These are phyloP conservation scores for Eunapius fragilis DNA, from an alignment of 37 sponge, comb jelly and placozoan species.

Conservation along the genomic window DNA sequence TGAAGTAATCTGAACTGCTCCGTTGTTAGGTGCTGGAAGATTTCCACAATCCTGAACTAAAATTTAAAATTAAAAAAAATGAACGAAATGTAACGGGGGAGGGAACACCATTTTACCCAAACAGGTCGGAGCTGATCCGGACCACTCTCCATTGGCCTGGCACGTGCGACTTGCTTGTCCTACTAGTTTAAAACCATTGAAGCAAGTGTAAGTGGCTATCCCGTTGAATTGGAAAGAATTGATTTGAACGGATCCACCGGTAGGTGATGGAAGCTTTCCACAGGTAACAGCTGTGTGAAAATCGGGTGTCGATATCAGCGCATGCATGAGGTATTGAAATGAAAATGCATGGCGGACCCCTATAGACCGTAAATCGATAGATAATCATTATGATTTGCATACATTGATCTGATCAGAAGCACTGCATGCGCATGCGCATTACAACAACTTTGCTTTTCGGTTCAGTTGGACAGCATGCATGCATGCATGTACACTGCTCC, in stretches of 20 bases:
- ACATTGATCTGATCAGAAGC: too few relatives aligned
- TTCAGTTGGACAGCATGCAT: too few relatives aligned
- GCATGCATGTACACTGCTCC: too few relatives aligned
- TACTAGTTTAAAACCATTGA: conserved; percentile 3
- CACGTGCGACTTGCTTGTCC: neutral
- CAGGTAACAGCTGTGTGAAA: neutral
- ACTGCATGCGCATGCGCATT: too few relatives aligned
- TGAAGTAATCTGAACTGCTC: conserved; percentile 7
- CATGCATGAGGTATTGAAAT: too few relatives aligned
- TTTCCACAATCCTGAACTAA: conserved; percentile 30
- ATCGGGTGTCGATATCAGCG: too few relatives aligned
- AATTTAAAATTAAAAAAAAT: too few relatives aligned
- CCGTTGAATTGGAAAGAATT: neutral
- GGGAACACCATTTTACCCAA: neutral
- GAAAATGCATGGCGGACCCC: too few relatives aligned
- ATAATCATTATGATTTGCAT: too few relatives aligned
- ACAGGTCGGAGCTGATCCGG: conserved; percentile 12
- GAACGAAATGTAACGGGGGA: too few relatives aligned
- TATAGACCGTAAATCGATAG: too few relatives aligned
- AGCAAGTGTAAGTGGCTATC: conserved; percentile 11
- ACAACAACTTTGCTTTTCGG: too few relatives aligned
- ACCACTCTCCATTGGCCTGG: conserved; percentile 8
- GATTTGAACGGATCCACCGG: conserved; percentile 7
- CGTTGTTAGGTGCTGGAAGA: conserved; percentile 30
- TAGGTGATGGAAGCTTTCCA: neutral